phyloP scores from a whole-genome alignment of 2,113 vertebrate species.

The Caranx melampygus region DNA sequence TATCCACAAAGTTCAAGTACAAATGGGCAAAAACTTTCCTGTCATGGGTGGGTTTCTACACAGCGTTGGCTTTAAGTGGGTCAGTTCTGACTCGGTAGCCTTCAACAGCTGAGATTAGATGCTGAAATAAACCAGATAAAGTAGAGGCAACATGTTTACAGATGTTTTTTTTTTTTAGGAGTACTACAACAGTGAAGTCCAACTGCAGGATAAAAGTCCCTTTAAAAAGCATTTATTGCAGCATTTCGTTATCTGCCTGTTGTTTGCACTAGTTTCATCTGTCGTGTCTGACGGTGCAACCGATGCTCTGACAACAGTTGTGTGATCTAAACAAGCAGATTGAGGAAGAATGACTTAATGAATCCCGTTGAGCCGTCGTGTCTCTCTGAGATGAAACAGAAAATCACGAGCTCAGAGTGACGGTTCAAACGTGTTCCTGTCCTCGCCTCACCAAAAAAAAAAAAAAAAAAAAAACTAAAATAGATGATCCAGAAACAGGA shows the following conservation, averaged over 20 bases:
- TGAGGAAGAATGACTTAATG: slow-evolving; percentile 29
- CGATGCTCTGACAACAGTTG: slow-evolving; percentile 10
- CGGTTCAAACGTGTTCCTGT: slow-evolving; percentile 42
- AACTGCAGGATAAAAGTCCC: slow-evolving; percentile 5
- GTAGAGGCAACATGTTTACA: neutral
- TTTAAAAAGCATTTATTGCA: neutral
- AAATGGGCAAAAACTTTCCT: neutral
- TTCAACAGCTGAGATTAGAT: neutral
- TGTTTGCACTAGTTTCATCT: neutral
- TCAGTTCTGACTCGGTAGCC: too few relatives aligned
- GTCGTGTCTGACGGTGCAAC: neutral
- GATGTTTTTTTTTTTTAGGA: neutral
- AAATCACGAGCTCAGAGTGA: slow-evolving; percentile 45
- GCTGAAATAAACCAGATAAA: neutral
- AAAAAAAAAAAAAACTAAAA: slow-evolving; percentile 52
- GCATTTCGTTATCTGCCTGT: neutral
- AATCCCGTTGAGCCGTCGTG: slow-evolving; percentile 17
- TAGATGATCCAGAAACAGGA: slow-evolving; percentile 76
- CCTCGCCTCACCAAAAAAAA: slow-evolving; percentile 12
- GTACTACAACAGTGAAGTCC: neutral
- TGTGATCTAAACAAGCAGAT: slow-evolving; percentile 21
- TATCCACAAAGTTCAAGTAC: neutral
- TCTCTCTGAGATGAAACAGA: slow-evolving; percentile 44
- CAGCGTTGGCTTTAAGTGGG: neutral
- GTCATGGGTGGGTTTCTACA: neutral